Percentiles rank a stretch among this genome's conserved stretches.
Conservation (phyloP, 2,113 vertebrate species). For the Halichoeres trimaculatus region DNA sequence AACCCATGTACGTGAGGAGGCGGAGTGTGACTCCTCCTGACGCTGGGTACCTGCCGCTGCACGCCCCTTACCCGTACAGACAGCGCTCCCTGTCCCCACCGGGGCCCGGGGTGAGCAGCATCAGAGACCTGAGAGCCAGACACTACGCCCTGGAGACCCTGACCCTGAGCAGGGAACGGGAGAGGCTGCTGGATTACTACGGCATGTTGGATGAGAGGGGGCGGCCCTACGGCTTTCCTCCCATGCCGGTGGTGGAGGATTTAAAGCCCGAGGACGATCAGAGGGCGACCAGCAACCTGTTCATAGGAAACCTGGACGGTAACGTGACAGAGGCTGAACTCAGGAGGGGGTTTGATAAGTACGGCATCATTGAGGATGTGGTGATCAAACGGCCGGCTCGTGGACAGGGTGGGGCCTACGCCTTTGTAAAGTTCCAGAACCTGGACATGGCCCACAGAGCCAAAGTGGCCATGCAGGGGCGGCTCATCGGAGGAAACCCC, state of each 20-base stretch:
- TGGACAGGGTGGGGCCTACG: constrained; percentile 93
- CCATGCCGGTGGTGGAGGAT: constrained; percentile 89
- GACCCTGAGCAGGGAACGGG: constrained; percentile 87
- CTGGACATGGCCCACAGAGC: constrained; percentile 98
- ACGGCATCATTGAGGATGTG: constrained; percentile 96
- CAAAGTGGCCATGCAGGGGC: constrained; percentile 97
- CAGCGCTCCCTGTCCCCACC: constrained; percentile 93
- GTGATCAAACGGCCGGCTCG: constrained; percentile 95
- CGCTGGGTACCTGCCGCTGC: constrained; percentile 87
- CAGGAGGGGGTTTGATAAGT: constrained; percentile 94
- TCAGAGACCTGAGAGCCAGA: constrained; percentile 87
- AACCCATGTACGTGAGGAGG: constrained; percentile 90
- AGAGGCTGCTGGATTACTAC: constrained; percentile 92
- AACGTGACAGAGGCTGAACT: constrained; percentile 93
- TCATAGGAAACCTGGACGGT: constrained; percentile 96
- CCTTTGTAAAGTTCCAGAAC: constrained; percentile 98
- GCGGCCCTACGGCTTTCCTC: constrained; percentile 87
- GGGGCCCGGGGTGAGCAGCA: constrained; percentile 82
- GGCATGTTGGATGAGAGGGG: constrained; percentile 92
- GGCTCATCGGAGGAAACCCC: constrained; percentile 92
- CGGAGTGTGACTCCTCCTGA: constrained; percentile 88
- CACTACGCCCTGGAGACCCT: constrained; percentile 89
- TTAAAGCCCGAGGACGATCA: constrained; percentile 97
- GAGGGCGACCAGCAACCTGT: constrained; percentile 95
- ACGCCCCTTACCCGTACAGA: constrained; percentile 87